These are phyloP conservation scores for Samia ricini DNA, from an alignment of 1,140 invertebrate genomes.

Conservation along the genomic window DNA sequence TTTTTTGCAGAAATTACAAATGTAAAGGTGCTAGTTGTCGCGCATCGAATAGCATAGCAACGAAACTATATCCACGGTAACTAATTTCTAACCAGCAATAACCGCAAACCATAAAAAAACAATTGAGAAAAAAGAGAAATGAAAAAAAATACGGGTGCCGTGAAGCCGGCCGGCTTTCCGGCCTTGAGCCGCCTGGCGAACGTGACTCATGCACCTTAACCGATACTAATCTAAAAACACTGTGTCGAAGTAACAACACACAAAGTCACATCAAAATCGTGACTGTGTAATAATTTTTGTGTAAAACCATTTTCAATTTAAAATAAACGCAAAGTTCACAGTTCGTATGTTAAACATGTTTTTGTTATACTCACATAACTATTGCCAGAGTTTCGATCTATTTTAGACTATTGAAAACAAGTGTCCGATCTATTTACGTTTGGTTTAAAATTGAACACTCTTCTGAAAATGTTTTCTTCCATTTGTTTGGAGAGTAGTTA, in stretches of 20 bases:
- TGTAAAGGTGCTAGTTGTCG: background rate
- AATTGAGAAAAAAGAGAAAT: constrained; percentile 42
- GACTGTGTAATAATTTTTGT: constrained; percentile 13
- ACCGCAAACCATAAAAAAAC: constrained; percentile 35
- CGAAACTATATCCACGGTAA: background rate
- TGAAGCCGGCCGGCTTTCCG: constrained; percentile 56
- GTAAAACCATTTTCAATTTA: constrained; percentile 7
- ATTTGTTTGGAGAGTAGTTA: background rate
- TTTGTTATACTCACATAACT: background rate
- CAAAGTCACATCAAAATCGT: background rate
- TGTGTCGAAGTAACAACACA: background rate
- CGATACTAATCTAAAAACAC: constrained; percentile 42
- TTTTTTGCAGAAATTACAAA: background rate
- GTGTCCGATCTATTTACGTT: constrained; percentile 15
- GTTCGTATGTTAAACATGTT: constrained; percentile 14
- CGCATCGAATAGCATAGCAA: background rate
- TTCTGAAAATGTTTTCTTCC: background rate
- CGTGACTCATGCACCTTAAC: constrained; percentile 39
- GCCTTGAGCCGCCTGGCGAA: constrained; percentile 42
- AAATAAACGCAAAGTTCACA: constrained; percentile 26
- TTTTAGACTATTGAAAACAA: background rate
- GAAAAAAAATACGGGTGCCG: constrained; percentile 54
- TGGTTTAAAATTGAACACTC: background rate
- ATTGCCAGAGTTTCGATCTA: background rate
- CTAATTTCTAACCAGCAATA: constrained; percentile 21